Conservation (phyloP, 2,113 vertebrate genomes). For the Thalassoma bifasciatum region DNA sequence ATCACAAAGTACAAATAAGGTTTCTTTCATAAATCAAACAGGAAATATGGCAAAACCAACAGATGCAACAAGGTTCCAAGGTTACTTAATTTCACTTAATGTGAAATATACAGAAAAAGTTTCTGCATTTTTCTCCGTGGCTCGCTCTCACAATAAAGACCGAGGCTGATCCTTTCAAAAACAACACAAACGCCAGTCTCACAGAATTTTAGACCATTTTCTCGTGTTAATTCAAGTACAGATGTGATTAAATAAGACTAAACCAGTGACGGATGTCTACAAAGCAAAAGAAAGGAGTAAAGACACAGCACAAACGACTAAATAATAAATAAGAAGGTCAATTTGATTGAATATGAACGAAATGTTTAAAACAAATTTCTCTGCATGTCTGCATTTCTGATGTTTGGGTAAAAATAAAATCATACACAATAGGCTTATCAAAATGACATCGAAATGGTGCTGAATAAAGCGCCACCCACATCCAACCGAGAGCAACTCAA, state of each 20-base stretch:
- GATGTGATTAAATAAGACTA: conserved; percentile 53
- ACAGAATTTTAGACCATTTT: conserved; percentile 24
- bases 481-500: conserved; percentile 28
- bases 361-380: conserved; percentile 56
- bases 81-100: conserved; percentile 8
- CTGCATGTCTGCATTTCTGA: conserved; percentile 52
- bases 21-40: conserved; percentile 45
- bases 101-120: conserved; percentile 30
- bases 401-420: conserved; percentile 49
- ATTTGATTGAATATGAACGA: conserved; percentile 62
- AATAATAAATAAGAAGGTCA: conserved; percentile 71
- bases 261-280: conserved; percentile 51
- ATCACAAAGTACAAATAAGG: conserved; percentile 65
- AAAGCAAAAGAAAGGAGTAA: conserved; percentile 51
- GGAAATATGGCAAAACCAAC: conserved; percentile 30
- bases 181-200: conserved; percentile 32
- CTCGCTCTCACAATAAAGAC: conserved; percentile 14
- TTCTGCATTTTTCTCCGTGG: conserved; percentile 28
- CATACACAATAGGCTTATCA: conserved; percentile 48
- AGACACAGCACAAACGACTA: conserved; percentile 51
- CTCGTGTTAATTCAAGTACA: conserved; percentile 51
- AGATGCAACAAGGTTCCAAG: conserved; percentile 6
- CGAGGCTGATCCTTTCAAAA: conserved; percentile 17
- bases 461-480: conserved; percentile 36
- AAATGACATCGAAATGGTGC: conserved; percentile 50